These are phyloP conservation scores for Macrophya annulata DNA, from an alignment of 2,888 invertebrate species.

Conservation along the genomic window DNA sequence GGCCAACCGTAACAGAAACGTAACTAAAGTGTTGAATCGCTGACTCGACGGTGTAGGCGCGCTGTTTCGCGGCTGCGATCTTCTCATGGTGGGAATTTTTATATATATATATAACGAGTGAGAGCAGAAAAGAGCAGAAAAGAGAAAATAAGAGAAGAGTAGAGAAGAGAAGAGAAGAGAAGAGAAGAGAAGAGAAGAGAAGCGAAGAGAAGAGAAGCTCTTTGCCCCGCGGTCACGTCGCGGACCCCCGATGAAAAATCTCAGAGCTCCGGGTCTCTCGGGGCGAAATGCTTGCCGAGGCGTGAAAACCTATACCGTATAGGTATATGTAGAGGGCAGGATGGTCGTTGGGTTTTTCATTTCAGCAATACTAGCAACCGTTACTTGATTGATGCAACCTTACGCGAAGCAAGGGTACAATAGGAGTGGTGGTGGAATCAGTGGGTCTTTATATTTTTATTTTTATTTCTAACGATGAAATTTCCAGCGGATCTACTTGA, in stretches of 20 bases:
- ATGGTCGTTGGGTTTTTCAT: conserved; percentile 33
- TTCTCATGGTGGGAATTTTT: conserved; percentile 35
- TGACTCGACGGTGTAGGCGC: conserved; percentile 22
- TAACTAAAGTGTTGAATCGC: conserved; percentile 38
- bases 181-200: not conserved
- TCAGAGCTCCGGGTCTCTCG: conserved; percentile 46
- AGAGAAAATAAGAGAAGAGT: not conserved
- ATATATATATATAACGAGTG: not conserved
- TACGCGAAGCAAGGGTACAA: not conserved
- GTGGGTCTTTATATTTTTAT: not conserved
- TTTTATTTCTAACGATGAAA: not conserved
- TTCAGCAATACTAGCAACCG: conserved; percentile 42
- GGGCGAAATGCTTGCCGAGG: conserved; percentile 46
- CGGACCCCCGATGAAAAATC: conserved; percentile 54
- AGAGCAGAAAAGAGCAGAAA: not conserved
- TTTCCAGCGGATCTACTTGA: not conserved
- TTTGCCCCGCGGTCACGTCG: conserved; percentile 47
- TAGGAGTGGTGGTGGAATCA: not conserved
- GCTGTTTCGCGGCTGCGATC: conserved; percentile 35
- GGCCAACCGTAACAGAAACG: conserved; percentile 17
- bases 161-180: not conserved
- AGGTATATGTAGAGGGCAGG: conserved; percentile 36
- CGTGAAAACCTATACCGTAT: conserved; percentile 37
- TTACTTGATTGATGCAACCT: conserved; percentile 37
- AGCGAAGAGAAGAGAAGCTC: conserved; percentile 7